Evolutionary conservation across 2,113 vertebrate genomes (phyloP).

Genomic region (Asarcornis scutulata): DNA sequence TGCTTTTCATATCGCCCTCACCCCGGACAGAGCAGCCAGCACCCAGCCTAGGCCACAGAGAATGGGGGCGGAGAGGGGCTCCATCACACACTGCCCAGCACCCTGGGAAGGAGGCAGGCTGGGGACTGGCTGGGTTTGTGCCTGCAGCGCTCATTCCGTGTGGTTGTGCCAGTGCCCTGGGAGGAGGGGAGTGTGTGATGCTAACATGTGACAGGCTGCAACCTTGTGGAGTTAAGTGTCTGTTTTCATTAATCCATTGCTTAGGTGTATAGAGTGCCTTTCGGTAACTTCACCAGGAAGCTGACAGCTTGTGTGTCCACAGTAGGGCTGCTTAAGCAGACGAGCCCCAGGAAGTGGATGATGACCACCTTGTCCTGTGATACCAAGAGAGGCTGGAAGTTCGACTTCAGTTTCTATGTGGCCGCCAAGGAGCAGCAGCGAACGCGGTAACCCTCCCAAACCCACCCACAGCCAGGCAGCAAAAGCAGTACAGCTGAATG

Average conservation of each 20-base stretch:
- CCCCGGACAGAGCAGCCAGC: background rate
- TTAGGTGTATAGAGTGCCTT: slow-evolving; percentile 93
- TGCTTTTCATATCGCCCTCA: background rate
- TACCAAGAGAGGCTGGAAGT: slow-evolving; percentile 86
- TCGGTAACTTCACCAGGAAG: slow-evolving; percentile 94
- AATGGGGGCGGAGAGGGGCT: background rate
- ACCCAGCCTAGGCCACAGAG: background rate
- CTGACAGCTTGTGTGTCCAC: slow-evolving; percentile 96
- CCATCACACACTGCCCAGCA: fast-evolving
- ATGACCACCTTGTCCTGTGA: slow-evolving; percentile 90
- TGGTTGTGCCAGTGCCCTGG: slow-evolving; percentile 12
- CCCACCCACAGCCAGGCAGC: background rate
- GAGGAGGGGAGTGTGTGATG: slow-evolving; percentile 47
- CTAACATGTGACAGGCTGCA: slow-evolving; percentile 35
- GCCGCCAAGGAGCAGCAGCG: slow-evolving; percentile 84
- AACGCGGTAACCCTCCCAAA: slow-evolving; percentile 81
- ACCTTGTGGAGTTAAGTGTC: slow-evolving; percentile 77
- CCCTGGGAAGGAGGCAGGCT: background rate
- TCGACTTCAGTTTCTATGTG: slow-evolving; percentile 95
- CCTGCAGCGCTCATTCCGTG: background rate
- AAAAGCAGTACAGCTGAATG: background rate
- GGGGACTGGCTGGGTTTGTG: background rate
- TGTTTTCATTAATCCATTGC: slow-evolving; percentile 86
- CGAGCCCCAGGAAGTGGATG: slow-evolving; percentile 92
- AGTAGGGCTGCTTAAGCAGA: slow-evolving; percentile 86